phyloP scores from a whole-genome alignment of 2,113 vertebrate species.

The Eurystomus gularis region DNA sequence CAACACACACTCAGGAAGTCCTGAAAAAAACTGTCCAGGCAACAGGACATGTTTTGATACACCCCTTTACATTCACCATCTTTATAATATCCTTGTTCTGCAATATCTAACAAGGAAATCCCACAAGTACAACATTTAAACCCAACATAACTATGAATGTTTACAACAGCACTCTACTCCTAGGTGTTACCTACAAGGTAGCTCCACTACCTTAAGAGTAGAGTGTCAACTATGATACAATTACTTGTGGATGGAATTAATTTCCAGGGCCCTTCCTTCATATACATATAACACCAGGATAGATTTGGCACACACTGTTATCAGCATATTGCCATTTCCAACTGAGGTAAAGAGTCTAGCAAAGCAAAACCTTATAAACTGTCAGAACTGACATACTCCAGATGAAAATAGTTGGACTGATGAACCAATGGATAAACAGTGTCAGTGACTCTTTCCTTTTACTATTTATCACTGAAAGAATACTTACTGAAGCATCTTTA shows the following conservation, averaged over 20 bases:
- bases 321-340: neutral
- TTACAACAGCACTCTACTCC: neutral
- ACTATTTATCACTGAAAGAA: neutral
- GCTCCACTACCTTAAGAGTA: neutral
- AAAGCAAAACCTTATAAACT: neutral
- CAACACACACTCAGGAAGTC: neutral
- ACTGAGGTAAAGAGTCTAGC: neutral
- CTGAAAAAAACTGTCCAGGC: neutral
- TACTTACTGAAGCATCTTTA: neutral
- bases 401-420: neutral
- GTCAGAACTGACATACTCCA: neutral
- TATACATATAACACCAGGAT: neutral
- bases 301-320: neutral
- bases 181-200: neutral
- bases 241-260: neutral
- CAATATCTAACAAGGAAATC: neutral
- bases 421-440: neutral
- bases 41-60: neutral
- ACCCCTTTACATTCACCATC: neutral
- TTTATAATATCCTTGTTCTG: neutral
- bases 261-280: neutral
- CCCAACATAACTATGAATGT: rapidly evolving
- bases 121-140: neutral
- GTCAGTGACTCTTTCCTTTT: neutral
- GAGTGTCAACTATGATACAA: neutral